Conservation (phyloP, 2,113 vertebrate species). For the Tragelaphus strepsiceros region DNA sequence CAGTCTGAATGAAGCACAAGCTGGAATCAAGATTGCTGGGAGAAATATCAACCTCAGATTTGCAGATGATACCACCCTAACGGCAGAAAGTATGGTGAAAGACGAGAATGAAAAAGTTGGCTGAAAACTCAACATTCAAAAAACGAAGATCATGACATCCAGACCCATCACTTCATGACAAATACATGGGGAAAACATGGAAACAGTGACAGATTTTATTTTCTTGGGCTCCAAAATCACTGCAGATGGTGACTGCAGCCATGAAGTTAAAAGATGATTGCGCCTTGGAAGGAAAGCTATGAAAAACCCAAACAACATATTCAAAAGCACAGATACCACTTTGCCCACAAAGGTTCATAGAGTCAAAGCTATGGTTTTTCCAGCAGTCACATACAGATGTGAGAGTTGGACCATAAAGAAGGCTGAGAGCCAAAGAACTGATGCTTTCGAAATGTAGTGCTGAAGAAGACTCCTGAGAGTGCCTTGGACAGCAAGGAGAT, state of each 20-base stretch:
- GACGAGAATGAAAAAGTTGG: background rate
- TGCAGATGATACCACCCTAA: background rate
- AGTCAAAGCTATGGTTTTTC: background rate
- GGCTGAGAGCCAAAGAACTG: background rate
- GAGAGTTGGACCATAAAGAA: background rate
- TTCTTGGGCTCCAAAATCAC: background rate
- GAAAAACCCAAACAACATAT: background rate
- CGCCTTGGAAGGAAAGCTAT: background rate
- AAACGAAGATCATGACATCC: background rate
- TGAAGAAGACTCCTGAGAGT: background rate
- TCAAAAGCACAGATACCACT: background rate
- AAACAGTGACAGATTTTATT: background rate
- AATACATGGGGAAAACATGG: background rate
- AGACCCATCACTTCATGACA: background rate
- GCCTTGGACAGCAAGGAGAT: background rate
- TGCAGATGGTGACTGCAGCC: background rate
- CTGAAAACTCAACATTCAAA: background rate
- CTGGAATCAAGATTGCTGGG: background rate
- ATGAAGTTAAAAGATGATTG: background rate
- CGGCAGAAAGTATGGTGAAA: background rate
- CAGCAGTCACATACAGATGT: background rate
- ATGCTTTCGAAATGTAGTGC: background rate
- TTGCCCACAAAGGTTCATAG: background rate
- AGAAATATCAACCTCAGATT: background rate
- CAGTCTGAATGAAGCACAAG: background rate